These are phyloP conservation scores for Oenanthe melanoleuca DNA, from an alignment of 2,113 vertebrate genomes.

Conservation along the genomic window DNA sequence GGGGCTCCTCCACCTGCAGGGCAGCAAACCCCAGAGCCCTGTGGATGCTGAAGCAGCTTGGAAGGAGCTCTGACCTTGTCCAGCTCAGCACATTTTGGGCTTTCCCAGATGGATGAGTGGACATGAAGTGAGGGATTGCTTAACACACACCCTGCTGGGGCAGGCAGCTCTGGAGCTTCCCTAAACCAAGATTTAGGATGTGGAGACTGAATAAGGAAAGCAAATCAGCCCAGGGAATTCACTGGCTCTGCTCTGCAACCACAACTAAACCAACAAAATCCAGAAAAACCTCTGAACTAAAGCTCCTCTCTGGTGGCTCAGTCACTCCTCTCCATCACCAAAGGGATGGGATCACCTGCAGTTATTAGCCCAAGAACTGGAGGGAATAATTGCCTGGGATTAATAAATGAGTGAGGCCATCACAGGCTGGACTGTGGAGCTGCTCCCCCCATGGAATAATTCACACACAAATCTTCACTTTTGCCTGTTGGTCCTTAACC, in stretches of 20 bases:
- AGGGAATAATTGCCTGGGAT: not conserved
- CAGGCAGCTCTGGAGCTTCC: not conserved
- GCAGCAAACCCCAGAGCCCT: rapidly evolving
- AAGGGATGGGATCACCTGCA: not conserved
- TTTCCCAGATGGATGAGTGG: not conserved
- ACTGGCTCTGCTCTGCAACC: not conserved
- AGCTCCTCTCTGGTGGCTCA: not conserved
- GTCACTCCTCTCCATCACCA: not conserved
- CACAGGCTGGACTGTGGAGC: rapidly evolving
- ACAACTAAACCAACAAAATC: not conserved
- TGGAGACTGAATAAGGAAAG: not conserved
- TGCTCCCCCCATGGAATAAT: rapidly evolving
- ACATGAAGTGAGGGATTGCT: not conserved
- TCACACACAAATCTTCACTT: rapidly evolving
- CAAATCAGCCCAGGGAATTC: not conserved
- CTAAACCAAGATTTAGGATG: not conserved
- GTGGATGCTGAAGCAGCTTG: rapidly evolving
- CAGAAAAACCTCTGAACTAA: not conserved
- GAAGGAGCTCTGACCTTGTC: not conserved
- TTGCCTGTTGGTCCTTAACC: not conserved
- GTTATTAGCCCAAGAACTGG: not conserved
- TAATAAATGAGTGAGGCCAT: not conserved
- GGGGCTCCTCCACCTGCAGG: rapidly evolving
- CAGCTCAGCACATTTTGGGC: rapidly evolving
- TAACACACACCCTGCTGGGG: rapidly evolving